phyloP scores from a whole-genome alignment of 1,140 invertebrate genomes.

The Neodiprion fabricii region DNA sequence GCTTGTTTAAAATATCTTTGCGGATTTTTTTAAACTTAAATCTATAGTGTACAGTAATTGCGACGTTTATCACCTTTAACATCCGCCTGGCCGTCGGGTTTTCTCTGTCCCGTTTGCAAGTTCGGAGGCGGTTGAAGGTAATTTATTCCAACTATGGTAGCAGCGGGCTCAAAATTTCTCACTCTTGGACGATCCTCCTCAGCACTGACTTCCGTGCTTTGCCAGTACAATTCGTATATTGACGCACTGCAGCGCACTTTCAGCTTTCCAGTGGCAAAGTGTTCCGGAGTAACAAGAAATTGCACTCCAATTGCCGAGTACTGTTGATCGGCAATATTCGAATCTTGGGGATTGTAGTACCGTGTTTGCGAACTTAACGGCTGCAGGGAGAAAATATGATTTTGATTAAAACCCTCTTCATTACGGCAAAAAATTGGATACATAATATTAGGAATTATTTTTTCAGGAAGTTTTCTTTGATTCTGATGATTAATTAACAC shows the following conservation, averaged over 20 bases:
- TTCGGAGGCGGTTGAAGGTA: slow-evolving; percentile 59
- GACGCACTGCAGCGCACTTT: slow-evolving; percentile 70
- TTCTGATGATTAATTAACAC: too few relatives aligned
- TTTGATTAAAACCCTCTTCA: too few relatives aligned
- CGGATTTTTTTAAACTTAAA: too few relatives aligned
- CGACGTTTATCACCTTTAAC: slow-evolving; percentile 50
- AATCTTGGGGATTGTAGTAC: slow-evolving; percentile 42
- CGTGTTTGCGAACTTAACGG: slow-evolving; percentile 42
- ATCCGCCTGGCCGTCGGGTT: slow-evolving; percentile 56
- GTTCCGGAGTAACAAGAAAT: slow-evolving; percentile 62
- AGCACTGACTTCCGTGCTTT: slow-evolving; percentile 67
- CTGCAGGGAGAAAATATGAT: slow-evolving; percentile 32
- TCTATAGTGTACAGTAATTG: too few relatives aligned
- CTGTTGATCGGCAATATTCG: slow-evolving; percentile 48
- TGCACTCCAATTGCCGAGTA: slow-evolving; percentile 59
- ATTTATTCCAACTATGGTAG: slow-evolving; percentile 55
- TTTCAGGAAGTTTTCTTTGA: too few relatives aligned
- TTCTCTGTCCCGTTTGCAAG: slow-evolving; percentile 58
- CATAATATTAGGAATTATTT: too few relatives aligned
- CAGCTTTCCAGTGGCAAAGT: slow-evolving; percentile 65
- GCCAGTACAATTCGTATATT: slow-evolving; percentile 69
- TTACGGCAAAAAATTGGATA: too few relatives aligned
- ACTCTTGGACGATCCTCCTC: slow-evolving; percentile 61
- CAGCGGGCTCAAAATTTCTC: slow-evolving; percentile 46
- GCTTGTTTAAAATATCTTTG: too few relatives aligned